Conservation (phyloP, 2,888 invertebrate genomes). For the Drosophila quinaria region DNA sequence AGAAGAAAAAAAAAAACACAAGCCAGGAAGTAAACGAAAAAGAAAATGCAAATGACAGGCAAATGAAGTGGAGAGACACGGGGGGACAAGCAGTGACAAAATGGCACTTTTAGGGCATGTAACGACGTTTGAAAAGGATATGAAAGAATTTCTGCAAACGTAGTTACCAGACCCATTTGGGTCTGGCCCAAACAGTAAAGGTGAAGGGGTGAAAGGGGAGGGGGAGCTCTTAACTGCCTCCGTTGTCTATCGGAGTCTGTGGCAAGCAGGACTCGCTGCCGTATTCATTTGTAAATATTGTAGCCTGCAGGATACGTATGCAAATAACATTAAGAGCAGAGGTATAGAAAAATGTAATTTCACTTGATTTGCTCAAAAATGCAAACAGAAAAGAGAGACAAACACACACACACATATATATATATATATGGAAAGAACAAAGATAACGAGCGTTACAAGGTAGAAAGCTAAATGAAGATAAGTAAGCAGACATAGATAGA, state of each 20-base stretch:
- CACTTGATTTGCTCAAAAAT: slow-evolving; percentile 80
- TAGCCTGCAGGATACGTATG: slow-evolving; percentile 79
- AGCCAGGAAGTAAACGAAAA: slow-evolving; percentile 23
- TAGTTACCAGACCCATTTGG: slow-evolving; percentile 62
- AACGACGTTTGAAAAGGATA: slow-evolving; percentile 75
- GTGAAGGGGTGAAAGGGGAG: not conserved
- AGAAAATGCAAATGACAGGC: slow-evolving; percentile 76
- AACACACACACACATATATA: slow-evolving; percentile 25
- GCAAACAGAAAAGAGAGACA: slow-evolving; percentile 54
- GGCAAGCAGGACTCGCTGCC: slow-evolving; percentile 33
- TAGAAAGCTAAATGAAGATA: slow-evolving; percentile 74
- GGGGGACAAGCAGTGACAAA: slow-evolving; percentile 59
- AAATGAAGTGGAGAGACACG: slow-evolving; percentile 33
- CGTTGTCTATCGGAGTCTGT: slow-evolving; percentile 16
- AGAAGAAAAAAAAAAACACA: slow-evolving; percentile 27
- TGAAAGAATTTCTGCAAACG: slow-evolving; percentile 79
- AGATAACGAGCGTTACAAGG: slow-evolving; percentile 65
- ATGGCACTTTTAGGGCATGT: slow-evolving; percentile 81
- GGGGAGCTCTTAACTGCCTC: slow-evolving; percentile 18
- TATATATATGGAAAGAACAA: slow-evolving; percentile 19
- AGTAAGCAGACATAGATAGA: slow-evolving; percentile 33
- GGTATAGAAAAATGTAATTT: slow-evolving; percentile 79
- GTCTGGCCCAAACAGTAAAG: not conserved
- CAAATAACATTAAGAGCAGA: slow-evolving; percentile 79
- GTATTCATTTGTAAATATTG: slow-evolving; percentile 78